A percentile compares a stretch with the other conserved stretches of the same genome.
phyloP scores from a whole-genome alignment of 2,888 invertebrate species.

The Rambutsinella grinnellia region DNA sequence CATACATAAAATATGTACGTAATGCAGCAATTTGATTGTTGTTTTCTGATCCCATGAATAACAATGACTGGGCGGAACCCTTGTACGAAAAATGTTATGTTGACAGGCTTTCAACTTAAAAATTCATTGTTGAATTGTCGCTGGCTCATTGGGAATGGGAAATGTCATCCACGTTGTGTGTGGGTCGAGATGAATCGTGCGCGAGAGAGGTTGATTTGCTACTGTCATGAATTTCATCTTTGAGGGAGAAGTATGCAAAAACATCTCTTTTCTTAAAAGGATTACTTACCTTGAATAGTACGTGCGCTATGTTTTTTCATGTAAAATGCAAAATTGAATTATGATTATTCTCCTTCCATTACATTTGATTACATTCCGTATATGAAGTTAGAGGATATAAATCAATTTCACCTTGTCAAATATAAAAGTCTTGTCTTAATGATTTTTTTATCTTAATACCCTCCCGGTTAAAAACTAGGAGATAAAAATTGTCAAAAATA shows the following conservation, averaged over 20 bases:
- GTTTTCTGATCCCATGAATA: conserved; percentile 43
- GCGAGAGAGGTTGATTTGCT: conserved; percentile 1
- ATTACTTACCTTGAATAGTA: too few relatives aligned
- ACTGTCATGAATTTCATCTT: background rate
- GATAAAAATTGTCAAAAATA: conserved; percentile 38
- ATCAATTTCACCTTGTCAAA: conserved; percentile 45
- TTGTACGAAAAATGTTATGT: conserved; percentile 32
- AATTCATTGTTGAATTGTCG: background rate
- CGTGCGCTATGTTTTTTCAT: too few relatives aligned
- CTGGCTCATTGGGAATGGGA: conserved; percentile 11
- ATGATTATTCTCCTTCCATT: too few relatives aligned
- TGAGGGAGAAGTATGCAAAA: too few relatives aligned
- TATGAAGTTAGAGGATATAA: conserved; percentile 15
- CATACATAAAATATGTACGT: background rate
- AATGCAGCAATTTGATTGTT: conserved; percentile 26
- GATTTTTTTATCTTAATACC: conserved; percentile 12
- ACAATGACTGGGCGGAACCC: conserved; percentile 51
- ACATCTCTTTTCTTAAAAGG: too few relatives aligned
- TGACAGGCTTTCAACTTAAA: conserved; percentile 25
- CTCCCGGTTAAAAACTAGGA: conserved; percentile 25
- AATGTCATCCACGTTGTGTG: conserved; percentile 25
- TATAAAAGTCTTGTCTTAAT: background rate
- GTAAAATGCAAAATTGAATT: too few relatives aligned
- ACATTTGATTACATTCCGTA: background rate
- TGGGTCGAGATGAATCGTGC: conserved; percentile 21